Conservation (phyloP, 53 echinoderm and acorn worm genomes). For the Stichopus horrens region DNA sequence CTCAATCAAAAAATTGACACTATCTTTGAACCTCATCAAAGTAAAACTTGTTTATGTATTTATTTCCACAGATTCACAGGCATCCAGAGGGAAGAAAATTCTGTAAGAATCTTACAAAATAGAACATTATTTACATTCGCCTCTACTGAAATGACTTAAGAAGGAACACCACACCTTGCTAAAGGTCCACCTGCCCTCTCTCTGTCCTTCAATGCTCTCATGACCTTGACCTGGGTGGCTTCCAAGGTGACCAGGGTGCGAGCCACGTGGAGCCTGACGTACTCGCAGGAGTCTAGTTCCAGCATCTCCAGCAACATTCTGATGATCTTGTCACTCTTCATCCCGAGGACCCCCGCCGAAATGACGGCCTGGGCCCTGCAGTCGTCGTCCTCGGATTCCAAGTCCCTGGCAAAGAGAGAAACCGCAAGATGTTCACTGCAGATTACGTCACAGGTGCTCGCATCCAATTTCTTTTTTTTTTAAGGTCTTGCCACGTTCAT, state of each 20-base stretch:
- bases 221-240: constrained; percentile 81
- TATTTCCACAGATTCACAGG: too few species aligned
- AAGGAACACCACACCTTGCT: constrained; percentile 57
- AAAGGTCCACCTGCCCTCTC: constrained; percentile 78
- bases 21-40: too few species aligned
- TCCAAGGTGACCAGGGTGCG: constrained; percentile 82
- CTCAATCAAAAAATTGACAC: too few species aligned
- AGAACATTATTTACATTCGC: too few species aligned
- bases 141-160: too few species aligned
- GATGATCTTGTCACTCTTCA: constrained; percentile 84
- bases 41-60: too few species aligned
- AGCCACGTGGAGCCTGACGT: constrained; percentile 87
- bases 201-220: constrained; percentile 75
- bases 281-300: constrained; percentile 93
- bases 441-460: too few species aligned
- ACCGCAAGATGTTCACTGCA: not conserved
- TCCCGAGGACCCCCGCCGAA: constrained; percentile 91
- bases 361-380: constrained; percentile 82
- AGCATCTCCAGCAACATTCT: constrained; percentile 86
- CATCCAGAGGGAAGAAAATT: too few species aligned
- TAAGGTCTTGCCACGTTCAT: too few species aligned
- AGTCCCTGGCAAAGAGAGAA: constrained; percentile 39
- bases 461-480: too few species aligned
- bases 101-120: too few species aligned
- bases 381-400: constrained; percentile 84